Evolutionary conservation across 92 coral and sea anemone genomes (phyloP), one percentile per base, ranked within the genome.

Genomic region (Phenganax marumi): DNA sequence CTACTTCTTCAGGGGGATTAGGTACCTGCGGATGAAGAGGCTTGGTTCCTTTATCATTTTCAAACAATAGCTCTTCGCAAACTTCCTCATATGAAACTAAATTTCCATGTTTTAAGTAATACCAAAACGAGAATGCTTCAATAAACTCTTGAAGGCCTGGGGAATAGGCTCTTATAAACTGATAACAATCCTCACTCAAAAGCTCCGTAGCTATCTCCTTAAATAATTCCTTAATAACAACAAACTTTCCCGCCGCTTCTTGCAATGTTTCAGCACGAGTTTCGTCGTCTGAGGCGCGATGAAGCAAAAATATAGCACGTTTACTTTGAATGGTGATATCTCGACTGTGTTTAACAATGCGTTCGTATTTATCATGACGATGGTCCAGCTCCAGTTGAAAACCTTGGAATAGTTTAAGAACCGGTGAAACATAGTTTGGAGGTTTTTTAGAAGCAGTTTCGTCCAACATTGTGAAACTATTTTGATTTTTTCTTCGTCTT

Each of bases 311-410:
- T 10, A 96, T 96, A 12, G 87, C 87, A 8, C 97, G 87, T 65
- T 96, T 96, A 75, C 97, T 96, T 16, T 91, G 92, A 13, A 92
- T 92, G 57, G 99, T 92, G 70, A 96, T 80, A 84, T 96, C 99
- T 72, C 99, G 77, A 87, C 99, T 89, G 61, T 87, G 75, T 82
- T 96, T 96, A n/a, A 96, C 97, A 23, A 96, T 82, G 48, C 99
- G 91, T 58, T 96, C 99, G 77, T 91, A 83, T 55, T 96, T 96
- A 85, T 96, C 99, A 52, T 96, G 76, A 25, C 91, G 90, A 43
- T 85, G 65, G 70, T 92, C 99, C 19, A 96, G 84, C 65, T 92
- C 97, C 70, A 84, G 72, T 78, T 91, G 99, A 60, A 89, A 86
- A 75, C 85, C 72, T 62, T 70, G 86, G 75, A 96, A 96, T 21